Conservation (phyloP, 64 coral and sea anemone species). For the Pocillopora damicornis region DNA sequence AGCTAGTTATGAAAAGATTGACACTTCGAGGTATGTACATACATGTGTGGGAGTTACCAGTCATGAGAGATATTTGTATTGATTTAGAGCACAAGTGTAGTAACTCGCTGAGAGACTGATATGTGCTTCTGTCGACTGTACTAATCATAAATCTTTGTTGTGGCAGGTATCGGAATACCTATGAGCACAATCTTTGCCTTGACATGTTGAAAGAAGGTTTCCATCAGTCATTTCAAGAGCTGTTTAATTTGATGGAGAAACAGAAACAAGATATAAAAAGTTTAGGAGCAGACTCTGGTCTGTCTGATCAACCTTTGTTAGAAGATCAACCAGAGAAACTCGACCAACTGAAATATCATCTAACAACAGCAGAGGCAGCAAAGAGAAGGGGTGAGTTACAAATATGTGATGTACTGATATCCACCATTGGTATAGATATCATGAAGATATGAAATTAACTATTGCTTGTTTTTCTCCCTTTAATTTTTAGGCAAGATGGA, state of each 20-base stretch:
- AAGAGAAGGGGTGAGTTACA: conserved; percentile 75
- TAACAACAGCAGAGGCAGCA: conserved; percentile 84
- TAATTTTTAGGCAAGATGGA: conserved; percentile 84
- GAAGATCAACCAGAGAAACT: conserved; percentile 87
- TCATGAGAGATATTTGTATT: no score
- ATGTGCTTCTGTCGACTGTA: background rate
- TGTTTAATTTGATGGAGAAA: conserved; percentile 88
- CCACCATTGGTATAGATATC: no score
- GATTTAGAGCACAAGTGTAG: no score
- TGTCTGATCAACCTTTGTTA: conserved; percentile 70
- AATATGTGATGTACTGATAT: background rate
- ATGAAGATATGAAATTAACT: no score
- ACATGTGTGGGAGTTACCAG: background rate
- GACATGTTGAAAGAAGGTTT: conserved; percentile 99
- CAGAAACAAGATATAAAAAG: conserved; percentile 67
- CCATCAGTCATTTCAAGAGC: conserved; percentile 91
- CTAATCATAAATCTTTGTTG: background rate
- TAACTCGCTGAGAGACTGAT: no score
- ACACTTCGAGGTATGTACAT: conserved; percentile 72
- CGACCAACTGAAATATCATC: conserved; percentile 82
- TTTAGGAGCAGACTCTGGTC: conserved; percentile 75
- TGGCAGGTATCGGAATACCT: conserved; percentile 87
- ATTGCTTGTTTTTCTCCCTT: background rate
- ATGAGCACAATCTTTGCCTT: conserved; percentile 95
- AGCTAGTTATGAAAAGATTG: conserved; percentile 75